A percentile compares a stretch with the other conserved stretches of the same genome.
Conservation (phyloP, 2,113 vertebrate genomes). For the Rhea pennata region DNA sequence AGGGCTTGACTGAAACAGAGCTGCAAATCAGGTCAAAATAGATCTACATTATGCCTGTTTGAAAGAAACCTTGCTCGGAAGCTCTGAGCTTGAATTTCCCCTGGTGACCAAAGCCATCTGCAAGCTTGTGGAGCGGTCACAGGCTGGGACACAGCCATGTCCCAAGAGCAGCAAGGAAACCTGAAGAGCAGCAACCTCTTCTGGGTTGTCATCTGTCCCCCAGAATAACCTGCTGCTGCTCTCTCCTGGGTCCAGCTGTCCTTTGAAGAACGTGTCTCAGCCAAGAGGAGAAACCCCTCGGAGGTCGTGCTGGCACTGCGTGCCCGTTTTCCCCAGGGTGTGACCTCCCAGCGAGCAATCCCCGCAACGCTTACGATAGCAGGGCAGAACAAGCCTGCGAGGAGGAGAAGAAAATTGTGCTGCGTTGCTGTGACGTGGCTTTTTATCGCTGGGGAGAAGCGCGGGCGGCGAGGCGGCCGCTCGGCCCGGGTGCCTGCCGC, state of each 20-base stretch:
- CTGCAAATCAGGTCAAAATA: conserved; percentile 45
- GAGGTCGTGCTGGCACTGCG: background rate
- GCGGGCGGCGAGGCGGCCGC: conserved; percentile 31
- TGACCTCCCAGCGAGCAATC: conserved; percentile 24
- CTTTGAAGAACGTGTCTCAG: background rate
- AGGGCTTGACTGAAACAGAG: conserved; percentile 28
- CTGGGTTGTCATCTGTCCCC: background rate
- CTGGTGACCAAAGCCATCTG: background rate
- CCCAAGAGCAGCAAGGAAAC: background rate
- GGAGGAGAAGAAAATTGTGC: conserved; percentile 27
- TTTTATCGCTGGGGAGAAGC: conserved; percentile 48
- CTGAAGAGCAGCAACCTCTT: background rate
- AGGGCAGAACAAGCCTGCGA: conserved; percentile 25
- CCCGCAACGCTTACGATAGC: background rate
- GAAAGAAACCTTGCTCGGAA: conserved; percentile 22
- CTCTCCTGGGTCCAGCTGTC: background rate
- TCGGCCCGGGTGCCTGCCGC: conserved; percentile 28
- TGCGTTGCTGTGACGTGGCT: conserved; percentile 35
- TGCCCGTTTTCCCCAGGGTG: background rate
- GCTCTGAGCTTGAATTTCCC: conserved; percentile 28
- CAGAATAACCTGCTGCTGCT: background rate
- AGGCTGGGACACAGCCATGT: background rate
- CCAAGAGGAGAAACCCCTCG: background rate
- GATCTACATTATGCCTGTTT: background rate
- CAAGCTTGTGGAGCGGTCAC: background rate